A percentile compares a stretch with the other conserved stretches of the same genome.
phyloP scores from a whole-genome alignment of 1,140 invertebrate species.

The Neelides sp. region DNA sequence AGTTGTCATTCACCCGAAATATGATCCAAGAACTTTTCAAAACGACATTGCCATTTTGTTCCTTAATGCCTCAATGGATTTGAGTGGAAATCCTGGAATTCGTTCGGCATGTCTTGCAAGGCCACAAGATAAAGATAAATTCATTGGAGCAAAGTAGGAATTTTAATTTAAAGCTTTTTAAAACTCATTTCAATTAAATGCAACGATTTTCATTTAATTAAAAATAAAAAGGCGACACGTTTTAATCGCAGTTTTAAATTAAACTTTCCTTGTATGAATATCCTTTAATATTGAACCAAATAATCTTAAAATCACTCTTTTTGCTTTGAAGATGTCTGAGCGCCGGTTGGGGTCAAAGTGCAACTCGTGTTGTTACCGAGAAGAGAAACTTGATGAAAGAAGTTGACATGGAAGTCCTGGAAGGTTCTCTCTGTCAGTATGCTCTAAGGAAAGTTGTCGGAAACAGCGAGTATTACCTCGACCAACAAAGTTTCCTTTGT shows the following conservation, averaged over 20 bases:
- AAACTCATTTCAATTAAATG: background rate
- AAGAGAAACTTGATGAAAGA: slow-evolving; percentile 45
- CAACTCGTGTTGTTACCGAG: background rate
- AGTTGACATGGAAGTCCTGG: slow-evolving; percentile 55
- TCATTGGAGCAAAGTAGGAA: slow-evolving; percentile 14
- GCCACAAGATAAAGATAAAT: slow-evolving; percentile 25
- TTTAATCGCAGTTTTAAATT: no score
- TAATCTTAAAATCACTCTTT: slow-evolving; percentile 20
- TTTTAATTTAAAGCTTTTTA: background rate
- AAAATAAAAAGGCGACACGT: no score
- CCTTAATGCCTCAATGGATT: slow-evolving; percentile 44
- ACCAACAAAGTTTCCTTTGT: slow-evolving; percentile 55
- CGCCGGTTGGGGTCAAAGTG: slow-evolving; percentile 40
- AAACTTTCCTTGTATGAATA: no score
- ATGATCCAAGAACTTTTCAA: slow-evolving; percentile 48
- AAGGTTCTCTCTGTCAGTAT: slow-evolving; percentile 46
- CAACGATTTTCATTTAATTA: background rate
- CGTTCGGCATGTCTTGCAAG: slow-evolving; percentile 54
- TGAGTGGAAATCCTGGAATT: slow-evolving; percentile 49
- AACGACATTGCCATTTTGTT: slow-evolving; percentile 58
- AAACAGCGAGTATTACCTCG: slow-evolving; percentile 47
- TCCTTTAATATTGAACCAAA: no score
- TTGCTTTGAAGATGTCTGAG: slow-evolving; percentile 65
- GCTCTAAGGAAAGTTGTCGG: slow-evolving; percentile 49
- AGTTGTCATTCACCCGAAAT: slow-evolving; percentile 51